phyloP scores from a whole-genome alignment of 2,888 invertebrate species.

The Leucania comma region DNA sequence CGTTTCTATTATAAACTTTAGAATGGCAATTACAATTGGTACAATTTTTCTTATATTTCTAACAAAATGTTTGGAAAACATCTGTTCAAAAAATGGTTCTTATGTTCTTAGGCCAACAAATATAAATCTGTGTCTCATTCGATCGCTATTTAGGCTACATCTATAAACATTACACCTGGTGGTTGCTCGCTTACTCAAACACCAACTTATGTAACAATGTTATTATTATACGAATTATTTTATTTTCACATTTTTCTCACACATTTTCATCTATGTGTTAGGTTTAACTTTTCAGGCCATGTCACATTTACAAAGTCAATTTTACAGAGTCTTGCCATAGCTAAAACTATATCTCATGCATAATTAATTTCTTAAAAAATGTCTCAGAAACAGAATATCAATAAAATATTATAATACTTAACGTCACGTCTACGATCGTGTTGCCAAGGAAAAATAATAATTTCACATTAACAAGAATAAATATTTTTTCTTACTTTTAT shows the following conservation, averaged over 20 bases:
- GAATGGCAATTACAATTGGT: slow-evolving; percentile 1
- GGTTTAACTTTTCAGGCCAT: slow-evolving; percentile 36
- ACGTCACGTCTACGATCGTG: background rate
- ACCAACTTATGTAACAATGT: slow-evolving; percentile 53
- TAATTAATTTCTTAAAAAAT: background rate
- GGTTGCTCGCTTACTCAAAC: slow-evolving; percentile 71
- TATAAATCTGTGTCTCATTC: slow-evolving; percentile 49
- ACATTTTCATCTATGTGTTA: slow-evolving; percentile 33
- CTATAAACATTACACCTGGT: slow-evolving; percentile 74
- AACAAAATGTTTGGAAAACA: background rate
- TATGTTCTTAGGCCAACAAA: slow-evolving; percentile 59
- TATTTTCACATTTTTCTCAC: slow-evolving; percentile 31
- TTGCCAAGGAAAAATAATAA: background rate
- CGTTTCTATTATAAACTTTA: slow-evolving; percentile 48
- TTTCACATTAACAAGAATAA: background rate
- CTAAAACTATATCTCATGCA: background rate
- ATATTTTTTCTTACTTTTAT: background rate
- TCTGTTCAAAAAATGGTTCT: slow-evolving; percentile 37
- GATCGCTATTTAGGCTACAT: slow-evolving; percentile 63
- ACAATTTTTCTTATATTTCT: background rate
- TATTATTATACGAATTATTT: slow-evolving; percentile 37
- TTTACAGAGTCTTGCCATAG: background rate
- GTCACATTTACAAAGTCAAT: background rate
- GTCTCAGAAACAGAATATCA: background rate
- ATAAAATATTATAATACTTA: background rate